A percentile compares a stretch with the other conserved stretches of the same genome.
Evolutionary conservation across 2,888 invertebrate genomes (phyloP).

Genomic region (Kryphioiulus occultus): DNA sequence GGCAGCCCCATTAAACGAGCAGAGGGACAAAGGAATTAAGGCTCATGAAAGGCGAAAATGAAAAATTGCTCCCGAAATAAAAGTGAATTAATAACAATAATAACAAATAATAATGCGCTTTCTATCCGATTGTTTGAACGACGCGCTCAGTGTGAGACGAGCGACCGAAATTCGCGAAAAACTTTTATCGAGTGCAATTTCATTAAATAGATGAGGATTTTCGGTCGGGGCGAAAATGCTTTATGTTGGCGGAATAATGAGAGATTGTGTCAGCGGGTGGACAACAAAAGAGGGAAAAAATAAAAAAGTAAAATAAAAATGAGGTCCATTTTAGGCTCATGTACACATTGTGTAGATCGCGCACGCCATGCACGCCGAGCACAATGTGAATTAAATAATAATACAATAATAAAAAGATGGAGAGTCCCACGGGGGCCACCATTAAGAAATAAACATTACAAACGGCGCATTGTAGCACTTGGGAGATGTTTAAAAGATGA

Average conservation of each 20-base stretch:
- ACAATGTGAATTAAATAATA: neutral
- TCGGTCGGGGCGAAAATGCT: neutral
- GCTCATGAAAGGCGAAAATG: neutral
- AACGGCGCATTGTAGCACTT: neutral
- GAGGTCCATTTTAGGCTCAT: neutral
- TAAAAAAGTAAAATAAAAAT: neutral
- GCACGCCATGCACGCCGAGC: neutral
- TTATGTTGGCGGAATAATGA: constrained; percentile 30
- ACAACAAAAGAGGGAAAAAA: neutral
- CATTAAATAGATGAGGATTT: constrained; percentile 1
- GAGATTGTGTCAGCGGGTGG: constrained; percentile 36
- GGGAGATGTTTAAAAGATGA: constrained; percentile 22
- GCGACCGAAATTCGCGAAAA: neutral
- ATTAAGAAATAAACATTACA: constrained; percentile 30
- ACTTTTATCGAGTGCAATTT: constrained; percentile 19
- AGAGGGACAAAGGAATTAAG: constrained; percentile 18
- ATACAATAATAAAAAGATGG: neutral
- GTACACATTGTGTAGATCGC: neutral
- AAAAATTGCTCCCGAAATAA: neutral
- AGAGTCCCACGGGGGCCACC: constrained; percentile 6
- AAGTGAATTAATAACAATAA: constrained; percentile 36
- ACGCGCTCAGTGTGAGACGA: constrained; percentile 17
- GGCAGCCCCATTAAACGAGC: neutral
- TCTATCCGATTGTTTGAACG: constrained; percentile 17
- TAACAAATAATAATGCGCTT: constrained; percentile 19